Evolutionary conservation across 2,888 invertebrate species (phyloP).

Genomic region (Cremastobaeus sp.): DNA sequence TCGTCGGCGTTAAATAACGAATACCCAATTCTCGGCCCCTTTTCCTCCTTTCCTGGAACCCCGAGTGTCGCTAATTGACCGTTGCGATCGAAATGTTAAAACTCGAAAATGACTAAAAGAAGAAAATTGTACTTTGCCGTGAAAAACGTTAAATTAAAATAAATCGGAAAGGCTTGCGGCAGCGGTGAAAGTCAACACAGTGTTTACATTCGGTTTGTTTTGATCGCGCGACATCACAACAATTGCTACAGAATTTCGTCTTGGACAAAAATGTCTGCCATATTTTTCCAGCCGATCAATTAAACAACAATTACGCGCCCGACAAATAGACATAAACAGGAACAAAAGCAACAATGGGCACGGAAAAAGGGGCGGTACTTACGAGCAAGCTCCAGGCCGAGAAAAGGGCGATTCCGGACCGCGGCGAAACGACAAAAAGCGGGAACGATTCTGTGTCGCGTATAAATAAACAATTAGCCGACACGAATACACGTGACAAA

Average conservation of each 20-base stretch:
- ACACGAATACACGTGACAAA: background rate
- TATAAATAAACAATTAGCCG: background rate
- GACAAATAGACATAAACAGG: background rate
- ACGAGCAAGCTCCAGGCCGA: no score
- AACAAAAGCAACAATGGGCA: no score
- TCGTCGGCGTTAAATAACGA: no score
- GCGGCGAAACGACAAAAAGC: background rate
- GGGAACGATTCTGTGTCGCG: background rate
- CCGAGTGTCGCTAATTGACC: no score
- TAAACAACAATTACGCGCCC: constrained; percentile 1
- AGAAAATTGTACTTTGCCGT: background rate
- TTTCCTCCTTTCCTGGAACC: no score
- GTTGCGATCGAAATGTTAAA: no score
- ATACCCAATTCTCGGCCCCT: no score
- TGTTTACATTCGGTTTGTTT: constrained; percentile 48
- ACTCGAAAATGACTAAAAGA: constrained; percentile 9
- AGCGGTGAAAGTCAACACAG: constrained; percentile 35
- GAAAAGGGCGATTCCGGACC: no score
- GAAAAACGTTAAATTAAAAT: background rate
- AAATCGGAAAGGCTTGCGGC: background rate
- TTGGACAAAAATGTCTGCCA: background rate
- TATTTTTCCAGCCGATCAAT: constrained; percentile 2
- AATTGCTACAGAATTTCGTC: constrained; percentile 9
- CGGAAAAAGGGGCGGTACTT: no score
- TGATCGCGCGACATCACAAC: constrained; percentile 33